These are phyloP conservation scores for Malacosoma neustria DNA, from an alignment of 2,888 invertebrate species.

Conservation along the genomic window DNA sequence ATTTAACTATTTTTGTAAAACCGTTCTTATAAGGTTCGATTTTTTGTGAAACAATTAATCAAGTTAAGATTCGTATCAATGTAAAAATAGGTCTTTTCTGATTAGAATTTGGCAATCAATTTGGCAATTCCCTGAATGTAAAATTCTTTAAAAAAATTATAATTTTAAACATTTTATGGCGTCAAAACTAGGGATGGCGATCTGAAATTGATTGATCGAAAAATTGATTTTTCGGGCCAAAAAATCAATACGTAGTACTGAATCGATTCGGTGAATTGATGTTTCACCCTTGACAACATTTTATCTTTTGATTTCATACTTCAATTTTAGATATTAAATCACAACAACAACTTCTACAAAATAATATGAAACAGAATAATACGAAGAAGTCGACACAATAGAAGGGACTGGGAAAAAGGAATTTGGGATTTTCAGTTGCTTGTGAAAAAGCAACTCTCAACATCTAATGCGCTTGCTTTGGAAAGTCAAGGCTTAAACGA, in stretches of 20 bases:
- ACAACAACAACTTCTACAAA: constrained; percentile 15
- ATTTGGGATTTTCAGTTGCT: constrained; percentile 19
- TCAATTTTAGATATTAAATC: constrained; percentile 18
- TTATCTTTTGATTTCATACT: constrained; percentile 11
- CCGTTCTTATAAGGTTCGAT: too few relatives aligned
- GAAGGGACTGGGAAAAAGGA: constrained; percentile 14
- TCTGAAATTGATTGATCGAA: too few relatives aligned
- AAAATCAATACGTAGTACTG: constrained; percentile 10
- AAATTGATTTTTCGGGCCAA: constrained; percentile 7
- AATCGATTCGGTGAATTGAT: constrained; percentile 10
- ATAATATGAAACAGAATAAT: too few relatives aligned
- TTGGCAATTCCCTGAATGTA: too few relatives aligned
- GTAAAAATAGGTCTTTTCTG: too few relatives aligned
- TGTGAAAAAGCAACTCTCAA: constrained; percentile 1
- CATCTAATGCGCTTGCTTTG: constrained; percentile 6
- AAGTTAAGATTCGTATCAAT: too few relatives aligned
- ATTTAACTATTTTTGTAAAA: too few relatives aligned
- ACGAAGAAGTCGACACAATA: constrained; percentile 14
- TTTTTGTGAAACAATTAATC: too few relatives aligned
- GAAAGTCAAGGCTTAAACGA: constrained; percentile 20
- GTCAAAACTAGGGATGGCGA: too few relatives aligned
- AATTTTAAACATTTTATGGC: too few relatives aligned
- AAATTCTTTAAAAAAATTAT: too few relatives aligned
- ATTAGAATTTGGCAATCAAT: too few relatives aligned
- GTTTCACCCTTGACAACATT: constrained; percentile 8